These are phyloP conservation scores for Lacerta bilineata DNA, from an alignment of 2,797 vertebrate genomes.

Conservation along the genomic window DNA sequence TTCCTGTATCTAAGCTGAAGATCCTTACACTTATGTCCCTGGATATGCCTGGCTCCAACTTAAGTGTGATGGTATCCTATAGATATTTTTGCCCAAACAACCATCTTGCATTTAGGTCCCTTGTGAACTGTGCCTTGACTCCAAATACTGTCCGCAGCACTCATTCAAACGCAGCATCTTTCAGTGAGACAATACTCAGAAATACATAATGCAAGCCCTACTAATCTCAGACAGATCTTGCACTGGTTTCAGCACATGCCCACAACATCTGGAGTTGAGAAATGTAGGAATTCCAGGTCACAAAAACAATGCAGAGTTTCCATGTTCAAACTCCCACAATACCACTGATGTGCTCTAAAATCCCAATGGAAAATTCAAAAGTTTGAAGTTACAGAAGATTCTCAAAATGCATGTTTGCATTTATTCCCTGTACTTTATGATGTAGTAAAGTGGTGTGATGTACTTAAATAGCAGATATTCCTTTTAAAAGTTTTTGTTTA, in stretches of 20 bases:
- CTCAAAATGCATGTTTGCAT: constrained; percentile 10
- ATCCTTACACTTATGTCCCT: background rate
- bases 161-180: background rate
- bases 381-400: constrained; percentile 17
- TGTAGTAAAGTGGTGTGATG: background rate
- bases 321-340: background rate
- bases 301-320: constrained; percentile 15
- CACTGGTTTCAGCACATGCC: background rate
- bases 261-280: constrained; percentile 24
- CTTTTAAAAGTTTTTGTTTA: constrained; percentile 13
- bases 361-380: constrained; percentile 22
- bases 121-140: background rate
- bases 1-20: background rate
- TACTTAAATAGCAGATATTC: background rate
- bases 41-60: background rate
- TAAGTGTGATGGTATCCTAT: background rate
- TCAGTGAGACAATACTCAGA: background rate
- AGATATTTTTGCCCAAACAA: background rate
- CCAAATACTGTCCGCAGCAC: background rate
- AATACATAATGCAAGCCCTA: background rate
- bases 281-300: constrained; percentile 6
- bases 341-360: constrained; percentile 9
- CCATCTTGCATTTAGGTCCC: background rate
- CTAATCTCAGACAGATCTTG: constrained; percentile 14
- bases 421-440: constrained; percentile 2